phyloP scores from a whole-genome alignment of 1,140 invertebrate species.

The Aphidius gifuensis region DNA sequence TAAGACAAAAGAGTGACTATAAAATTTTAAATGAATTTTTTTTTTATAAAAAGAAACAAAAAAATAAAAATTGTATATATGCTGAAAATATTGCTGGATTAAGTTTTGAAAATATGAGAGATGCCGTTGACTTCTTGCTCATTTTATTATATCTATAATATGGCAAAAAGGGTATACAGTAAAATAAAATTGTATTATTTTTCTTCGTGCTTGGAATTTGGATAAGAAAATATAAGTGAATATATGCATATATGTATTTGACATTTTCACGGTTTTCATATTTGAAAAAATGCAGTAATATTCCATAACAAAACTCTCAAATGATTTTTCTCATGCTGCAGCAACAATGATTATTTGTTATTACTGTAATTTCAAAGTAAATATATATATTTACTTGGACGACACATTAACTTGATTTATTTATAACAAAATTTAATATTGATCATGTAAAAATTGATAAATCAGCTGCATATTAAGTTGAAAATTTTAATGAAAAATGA shows the following conservation, averaged over 20 bases:
- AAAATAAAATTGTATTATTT: conserved; percentile 25
- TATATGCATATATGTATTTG: conserved; percentile 1
- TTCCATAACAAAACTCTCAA: no score
- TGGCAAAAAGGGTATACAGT: neutral
- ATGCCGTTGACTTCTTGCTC: neutral
- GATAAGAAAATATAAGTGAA: conserved; percentile 7
- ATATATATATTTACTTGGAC: no score
- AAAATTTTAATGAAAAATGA: no score
- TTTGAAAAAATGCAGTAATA: neutral
- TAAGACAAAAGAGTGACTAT: neutral
- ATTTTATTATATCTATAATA: neutral
- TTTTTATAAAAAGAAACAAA: conserved; percentile 18
- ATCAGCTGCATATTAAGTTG: no score
- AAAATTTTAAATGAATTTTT: conserved; percentile 6
- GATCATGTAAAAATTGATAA: no score
- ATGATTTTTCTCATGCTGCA: no score
- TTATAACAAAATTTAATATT: no score
- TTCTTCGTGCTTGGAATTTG: conserved; percentile 9
- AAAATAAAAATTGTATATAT: conserved; percentile 19
- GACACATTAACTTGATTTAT: no score
- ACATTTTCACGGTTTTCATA: neutral
- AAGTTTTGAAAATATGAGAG: conserved; percentile 15
- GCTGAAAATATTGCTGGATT: conserved; percentile 22
- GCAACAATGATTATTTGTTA: no score
- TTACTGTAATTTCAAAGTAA: no score